A percentile compares a stretch with the other conserved stretches of the same genome.
Conservation (phyloP, 2,113 vertebrate genomes). For the Odocoileus hemionus region DNA sequence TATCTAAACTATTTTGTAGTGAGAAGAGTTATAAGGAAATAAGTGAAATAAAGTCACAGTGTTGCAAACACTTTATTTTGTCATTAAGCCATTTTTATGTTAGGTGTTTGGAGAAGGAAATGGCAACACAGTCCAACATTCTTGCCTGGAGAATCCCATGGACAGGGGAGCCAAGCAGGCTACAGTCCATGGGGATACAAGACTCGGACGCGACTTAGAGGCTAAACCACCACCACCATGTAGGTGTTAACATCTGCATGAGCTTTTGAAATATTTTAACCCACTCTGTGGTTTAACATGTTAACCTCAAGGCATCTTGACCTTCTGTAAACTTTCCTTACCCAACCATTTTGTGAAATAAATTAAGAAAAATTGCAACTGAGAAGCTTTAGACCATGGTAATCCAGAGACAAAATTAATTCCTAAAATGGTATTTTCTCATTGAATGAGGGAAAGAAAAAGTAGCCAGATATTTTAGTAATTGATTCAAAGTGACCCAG, state of each 20-base stretch:
- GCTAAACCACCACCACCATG: background rate
- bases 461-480: constrained; percentile 15
- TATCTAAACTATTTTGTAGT: background rate
- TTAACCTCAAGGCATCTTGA: background rate
- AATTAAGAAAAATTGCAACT: background rate
- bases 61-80: background rate
- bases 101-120: background rate
- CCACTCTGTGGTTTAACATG: background rate
- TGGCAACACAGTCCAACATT: background rate
- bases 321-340: constrained; percentile 25
- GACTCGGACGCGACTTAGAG: rapidly evolving
- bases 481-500: constrained; percentile 59
- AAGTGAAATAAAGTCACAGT: background rate
- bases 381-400: background rate
- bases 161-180: background rate
- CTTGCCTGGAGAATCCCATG: background rate
- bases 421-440: background rate
- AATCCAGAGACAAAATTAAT: constrained; percentile 28
- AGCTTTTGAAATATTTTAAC: constrained; percentile 17
- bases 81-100: background rate
- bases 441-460: constrained; percentile 37
- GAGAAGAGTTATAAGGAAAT: constrained; percentile 3
- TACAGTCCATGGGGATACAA: background rate
- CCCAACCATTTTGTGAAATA: background rate
- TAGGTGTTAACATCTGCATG: background rate